A percentile compares a stretch with the other conserved stretches of the same genome.
These are phyloP conservation scores for Melanerpes aurifrons DNA, from an alignment of 2,113 vertebrate species.

Conservation along the genomic window DNA sequence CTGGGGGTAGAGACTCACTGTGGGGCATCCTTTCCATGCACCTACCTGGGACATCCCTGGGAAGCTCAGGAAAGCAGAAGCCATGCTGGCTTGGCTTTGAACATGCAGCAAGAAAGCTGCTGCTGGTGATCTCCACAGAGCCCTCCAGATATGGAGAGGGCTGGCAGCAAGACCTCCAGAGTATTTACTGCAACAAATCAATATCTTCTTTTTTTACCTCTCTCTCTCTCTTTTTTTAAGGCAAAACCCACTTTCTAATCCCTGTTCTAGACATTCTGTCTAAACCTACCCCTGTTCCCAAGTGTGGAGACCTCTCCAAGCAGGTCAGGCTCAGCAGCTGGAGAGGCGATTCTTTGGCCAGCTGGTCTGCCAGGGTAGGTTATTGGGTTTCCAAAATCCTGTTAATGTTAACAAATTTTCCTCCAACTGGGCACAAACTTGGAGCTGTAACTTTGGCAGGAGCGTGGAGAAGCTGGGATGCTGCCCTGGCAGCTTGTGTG, in stretches of 20 bases:
- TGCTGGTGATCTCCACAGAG: rapidly evolving
- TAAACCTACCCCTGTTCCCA: neutral
- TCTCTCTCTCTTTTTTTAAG: too few species aligned
- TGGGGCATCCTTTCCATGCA: rapidly evolving
- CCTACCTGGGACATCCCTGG: rapidly evolving
- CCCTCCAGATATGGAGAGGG: neutral
- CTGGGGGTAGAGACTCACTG: neutral
- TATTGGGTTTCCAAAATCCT: too few species aligned
- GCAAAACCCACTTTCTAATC: neutral
- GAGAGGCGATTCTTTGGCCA: neutral
- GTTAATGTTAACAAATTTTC: neutral
- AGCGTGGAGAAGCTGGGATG: neutral
- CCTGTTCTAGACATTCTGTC: neutral
- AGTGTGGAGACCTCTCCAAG: rapidly evolving
- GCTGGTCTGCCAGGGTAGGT: neutral
- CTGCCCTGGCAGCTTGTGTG: neutral
- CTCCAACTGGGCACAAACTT: neutral
- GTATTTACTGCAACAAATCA: neutral
- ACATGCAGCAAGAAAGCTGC: neutral
- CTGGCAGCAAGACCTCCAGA: neutral
- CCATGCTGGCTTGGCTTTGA: neutral
- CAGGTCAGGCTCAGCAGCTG: rapidly evolving
- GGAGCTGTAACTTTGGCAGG: neutral
- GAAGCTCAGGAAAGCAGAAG: neutral
- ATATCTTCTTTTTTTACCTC: neutral